Percentiles rank a stretch among this genome's conserved stretches.
Conservation (phyloP, 2,888 invertebrate genomes). For the Mesorhabditis spiculigera region DNA sequence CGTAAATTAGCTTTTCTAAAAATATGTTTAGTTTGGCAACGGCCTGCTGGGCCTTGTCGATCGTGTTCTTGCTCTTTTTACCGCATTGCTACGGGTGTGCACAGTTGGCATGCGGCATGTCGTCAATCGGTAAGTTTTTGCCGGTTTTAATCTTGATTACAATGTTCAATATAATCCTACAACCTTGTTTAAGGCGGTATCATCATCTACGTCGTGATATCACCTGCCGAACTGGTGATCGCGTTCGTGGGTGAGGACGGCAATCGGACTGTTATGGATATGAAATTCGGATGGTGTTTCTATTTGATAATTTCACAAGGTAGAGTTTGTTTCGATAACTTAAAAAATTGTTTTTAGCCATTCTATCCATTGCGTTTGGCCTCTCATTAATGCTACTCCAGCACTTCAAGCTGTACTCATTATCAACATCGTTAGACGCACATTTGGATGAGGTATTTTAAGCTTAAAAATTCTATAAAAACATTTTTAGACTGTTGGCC, state of each 20-base stretch:
- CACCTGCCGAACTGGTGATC: constrained; percentile 46
- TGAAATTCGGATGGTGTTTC: constrained; percentile 49
- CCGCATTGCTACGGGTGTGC: constrained; percentile 46
- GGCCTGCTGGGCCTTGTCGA: constrained; percentile 42
- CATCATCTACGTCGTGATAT: constrained; percentile 40
- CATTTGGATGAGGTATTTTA: constrained; percentile 44
- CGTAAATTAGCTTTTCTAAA: no score
- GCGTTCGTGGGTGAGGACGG: constrained; percentile 43
- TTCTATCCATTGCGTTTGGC: constrained; percentile 43
- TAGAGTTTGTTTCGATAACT: constrained; percentile 12
- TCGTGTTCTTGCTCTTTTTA: constrained; percentile 40
- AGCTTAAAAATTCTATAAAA: not conserved
- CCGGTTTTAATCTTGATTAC: no score
- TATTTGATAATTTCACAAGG: constrained; percentile 47
- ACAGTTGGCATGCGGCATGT: constrained; percentile 14
- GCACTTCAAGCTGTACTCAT: constrained; percentile 44
- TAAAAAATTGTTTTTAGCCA: constrained; percentile 17
- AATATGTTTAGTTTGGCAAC: constrained; percentile 30
- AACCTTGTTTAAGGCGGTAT: constrained; percentile 21
- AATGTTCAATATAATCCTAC: not conserved
- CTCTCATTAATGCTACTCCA: constrained; percentile 42
- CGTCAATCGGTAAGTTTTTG: not conserved
- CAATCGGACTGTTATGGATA: constrained; percentile 34
- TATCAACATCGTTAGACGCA: constrained; percentile 51
- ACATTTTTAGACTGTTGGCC: not conserved